Evolutionary conservation across 2,797 vertebrate genomes (phyloP), one percentile per base, ranked within the genome.

Genomic region (Anomalospiza imberbis): DNA sequence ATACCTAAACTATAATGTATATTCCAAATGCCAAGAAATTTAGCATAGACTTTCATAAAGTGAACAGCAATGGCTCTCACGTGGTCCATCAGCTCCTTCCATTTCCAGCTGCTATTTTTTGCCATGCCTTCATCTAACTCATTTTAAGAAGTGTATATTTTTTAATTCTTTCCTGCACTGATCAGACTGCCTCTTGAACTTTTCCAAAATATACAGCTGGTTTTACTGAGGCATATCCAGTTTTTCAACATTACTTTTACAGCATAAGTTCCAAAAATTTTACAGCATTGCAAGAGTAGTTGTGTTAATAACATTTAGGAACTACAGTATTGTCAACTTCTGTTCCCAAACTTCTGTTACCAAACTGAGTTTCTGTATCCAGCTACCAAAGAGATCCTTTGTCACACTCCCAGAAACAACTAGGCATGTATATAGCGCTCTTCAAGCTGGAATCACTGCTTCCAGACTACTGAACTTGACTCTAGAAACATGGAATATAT

Each of bases 361-460:
- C 60, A 70, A 18, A 5, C 24, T 40, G 17, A 72, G 61, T 47
- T 87, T 82, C 63, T 44, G 10, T 22, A 58, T 17, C 24, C 71
- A 72, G 67, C 31, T 68, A 54, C 13, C 60, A 75, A 13, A 63
- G 15, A 10, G 38, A 84, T 25, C 24, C 61, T 84, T 73, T 78
- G 48, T 40, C 44, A 58, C 21, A 18, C 28, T 21, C 34, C 22
- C 54, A 75, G 38, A 85, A 81, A 32, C n/a, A 77, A 61, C 10
- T 17, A 78, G n/a, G 45, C 22, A 24, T 0, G 0, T 6, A 31
- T 0, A 0, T 4, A 81, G 18, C 6, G 38, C 47, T 58, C 48
- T 70, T 28, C 22, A 62, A 76, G 31, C 13, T 62, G 18, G 55
- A 54, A 60, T 34, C 26, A 85, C 40, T 72, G 7, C 42, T 75